These are phyloP conservation scores for Ptychobarbus kaznakovi DNA, from an alignment of 2,797 vertebrate genomes.

Conservation along the genomic window DNA sequence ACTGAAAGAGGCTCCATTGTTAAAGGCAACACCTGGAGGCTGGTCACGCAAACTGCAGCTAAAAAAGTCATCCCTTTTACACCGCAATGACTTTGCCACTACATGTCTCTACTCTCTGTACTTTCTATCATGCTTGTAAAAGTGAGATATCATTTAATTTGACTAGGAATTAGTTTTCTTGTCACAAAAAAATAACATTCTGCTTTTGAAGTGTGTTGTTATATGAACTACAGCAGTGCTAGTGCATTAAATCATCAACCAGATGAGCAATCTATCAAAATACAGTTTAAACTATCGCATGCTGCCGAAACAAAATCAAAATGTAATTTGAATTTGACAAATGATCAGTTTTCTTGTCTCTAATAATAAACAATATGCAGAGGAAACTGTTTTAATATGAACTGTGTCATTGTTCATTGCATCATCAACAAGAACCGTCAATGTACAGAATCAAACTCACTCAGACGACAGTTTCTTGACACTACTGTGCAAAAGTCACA, in stretches of 20 bases:
- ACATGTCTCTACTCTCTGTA: not conserved
- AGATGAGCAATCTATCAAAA: not conserved
- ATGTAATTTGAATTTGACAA: not conserved
- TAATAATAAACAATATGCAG: not conserved
- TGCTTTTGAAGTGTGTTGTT: not conserved
- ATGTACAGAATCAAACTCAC: not conserved
- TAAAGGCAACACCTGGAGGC: not conserved
- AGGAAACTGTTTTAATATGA: not conserved
- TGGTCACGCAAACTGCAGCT: not conserved
- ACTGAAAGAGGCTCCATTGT: not conserved
- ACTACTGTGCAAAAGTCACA: not conserved
- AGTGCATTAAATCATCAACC: conserved; percentile 1
- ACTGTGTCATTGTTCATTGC: not conserved
- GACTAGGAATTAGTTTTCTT: not conserved
- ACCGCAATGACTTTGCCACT: not conserved
- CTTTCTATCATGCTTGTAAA: not conserved
- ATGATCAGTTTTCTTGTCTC: not conserved
- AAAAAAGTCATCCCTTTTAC: not conserved
- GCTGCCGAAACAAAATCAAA: not conserved
- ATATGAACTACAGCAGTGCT: not conserved
- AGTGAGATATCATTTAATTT: not conserved
- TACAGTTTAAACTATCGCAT: not conserved
- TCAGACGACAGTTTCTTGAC: not conserved
- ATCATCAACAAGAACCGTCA: not conserved
- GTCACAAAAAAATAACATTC: not conserved